A percentile compares a stretch with the other conserved stretches of the same genome.
Evolutionary conservation across 2,888 invertebrate genomes (phyloP).

Genomic region (Lasioglossum malachurum): DNA sequence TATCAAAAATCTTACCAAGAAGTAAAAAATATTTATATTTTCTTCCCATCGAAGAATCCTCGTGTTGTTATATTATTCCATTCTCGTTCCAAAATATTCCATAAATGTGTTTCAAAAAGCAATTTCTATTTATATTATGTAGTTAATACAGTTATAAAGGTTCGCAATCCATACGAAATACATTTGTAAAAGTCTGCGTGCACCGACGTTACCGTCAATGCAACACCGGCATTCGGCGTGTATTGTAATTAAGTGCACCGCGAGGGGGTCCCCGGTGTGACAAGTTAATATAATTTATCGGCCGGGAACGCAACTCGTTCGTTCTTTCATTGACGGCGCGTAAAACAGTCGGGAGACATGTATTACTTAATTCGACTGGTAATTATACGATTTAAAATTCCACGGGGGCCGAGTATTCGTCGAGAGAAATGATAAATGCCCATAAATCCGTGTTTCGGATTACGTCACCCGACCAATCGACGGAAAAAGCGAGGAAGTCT

Average conservation of each 20-base stretch:
- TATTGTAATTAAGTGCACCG: slow-evolving; percentile 30
- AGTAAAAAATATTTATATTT: too few relatives aligned
- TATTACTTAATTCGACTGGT: slow-evolving; percentile 30
- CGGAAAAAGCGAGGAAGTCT: slow-evolving; percentile 36
- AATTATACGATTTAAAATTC: slow-evolving; percentile 35
- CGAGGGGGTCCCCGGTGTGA: background rate
- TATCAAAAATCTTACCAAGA: too few relatives aligned
- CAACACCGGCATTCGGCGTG: background rate
- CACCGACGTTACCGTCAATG: background rate
- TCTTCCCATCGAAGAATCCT: too few relatives aligned
- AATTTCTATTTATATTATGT: too few relatives aligned
- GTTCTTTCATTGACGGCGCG: background rate
- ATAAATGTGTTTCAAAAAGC: too few relatives aligned
- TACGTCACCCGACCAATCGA: slow-evolving; percentile 38
- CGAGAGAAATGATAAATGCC: slow-evolving; percentile 34
- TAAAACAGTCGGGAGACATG: slow-evolving; percentile 5
- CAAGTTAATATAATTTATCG: slow-evolving; percentile 30
- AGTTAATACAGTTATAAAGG: too few relatives aligned
- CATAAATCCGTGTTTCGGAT: slow-evolving; percentile 39
- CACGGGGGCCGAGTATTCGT: background rate
- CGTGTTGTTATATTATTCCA: too few relatives aligned
- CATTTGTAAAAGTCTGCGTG: background rate
- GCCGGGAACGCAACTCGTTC: slow-evolving; percentile 2
- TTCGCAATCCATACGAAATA: too few relatives aligned
- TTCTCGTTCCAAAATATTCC: too few relatives aligned